Base-by-base conservation (phyloP, 2,888 invertebrate genomes). In the Odontomyia ornata region DNA sequence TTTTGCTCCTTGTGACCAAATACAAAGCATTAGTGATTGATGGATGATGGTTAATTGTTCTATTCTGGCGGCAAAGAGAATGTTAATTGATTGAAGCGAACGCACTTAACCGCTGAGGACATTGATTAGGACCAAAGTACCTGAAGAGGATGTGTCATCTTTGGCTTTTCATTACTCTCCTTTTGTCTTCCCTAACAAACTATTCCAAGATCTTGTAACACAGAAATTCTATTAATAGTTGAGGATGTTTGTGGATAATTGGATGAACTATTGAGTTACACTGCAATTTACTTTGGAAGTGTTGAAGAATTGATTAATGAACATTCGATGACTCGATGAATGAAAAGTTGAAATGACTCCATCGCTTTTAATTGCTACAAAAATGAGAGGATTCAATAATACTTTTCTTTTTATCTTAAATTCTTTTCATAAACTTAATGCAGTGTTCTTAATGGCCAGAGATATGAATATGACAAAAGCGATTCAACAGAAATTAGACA, bases 21-120 rank as follows among this genome's bases (percentile, higher is more conserved):
- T 52, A 13, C 3, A 52, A 52, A n/a, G 13, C 52, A 18, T 52
- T 52, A 2, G 13, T 52, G 52, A 52, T 52, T 52, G 52, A 52
- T 52, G 52, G 52, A 52, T 52, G 18, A 52, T 52, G 52, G 36
- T 52, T 52, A 52, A 52, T 52, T 52, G 52, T 52, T 52, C 52
- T n/a, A 9, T 52, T 52, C 15, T 13, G 18, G 13, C 18, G 52
- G 15, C 18, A 52, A 52, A 52, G 52, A n/a, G 52, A 2, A 18
- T 52, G 52, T 52, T 36, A 52, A 52, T 52, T 52, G 52, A 52
- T 18, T 52, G 18, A 9, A 52, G 13, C 15, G 52, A 52, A 18
- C 52, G 15, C 52, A 52, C 52, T 52, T 15, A n/a, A 18, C 52
- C 36, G 18, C 15, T 52, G 52, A 52, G 52, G 18, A 18, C 52